phyloP scores from a whole-genome alignment of 2,797 vertebrate genomes.

The Sebastes alutus region DNA sequence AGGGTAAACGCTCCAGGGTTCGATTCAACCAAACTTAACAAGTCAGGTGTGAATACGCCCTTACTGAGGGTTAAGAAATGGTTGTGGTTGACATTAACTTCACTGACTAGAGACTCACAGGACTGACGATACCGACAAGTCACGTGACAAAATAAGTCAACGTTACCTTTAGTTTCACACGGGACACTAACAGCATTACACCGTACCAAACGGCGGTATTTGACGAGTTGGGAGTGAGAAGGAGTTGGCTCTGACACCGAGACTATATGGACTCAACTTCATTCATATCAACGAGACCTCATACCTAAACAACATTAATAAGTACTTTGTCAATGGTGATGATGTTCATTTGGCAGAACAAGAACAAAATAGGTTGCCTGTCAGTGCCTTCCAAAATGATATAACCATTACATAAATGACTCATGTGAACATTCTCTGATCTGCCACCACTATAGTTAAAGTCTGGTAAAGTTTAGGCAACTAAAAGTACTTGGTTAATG shows the following conservation, averaged over 20 bases:
- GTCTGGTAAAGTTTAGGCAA: neutral
- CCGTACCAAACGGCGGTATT: too few species aligned
- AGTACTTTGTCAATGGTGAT: neutral
- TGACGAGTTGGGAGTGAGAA: too few species aligned
- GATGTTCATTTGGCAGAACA: neutral
- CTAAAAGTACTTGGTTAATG: neutral
- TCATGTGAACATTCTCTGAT: neutral
- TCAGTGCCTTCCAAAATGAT: neutral
- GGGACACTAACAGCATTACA: too few species aligned
- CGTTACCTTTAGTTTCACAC: too few species aligned
- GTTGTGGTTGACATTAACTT: too few species aligned
- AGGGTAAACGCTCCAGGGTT: too few species aligned
- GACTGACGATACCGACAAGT: too few species aligned
- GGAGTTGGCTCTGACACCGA: neutral
- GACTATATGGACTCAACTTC: neutral
- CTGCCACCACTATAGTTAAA: neutral
- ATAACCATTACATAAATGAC: too few species aligned
- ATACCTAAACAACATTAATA: neutral
- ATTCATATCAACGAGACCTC: neutral
- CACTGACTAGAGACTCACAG: too few species aligned
- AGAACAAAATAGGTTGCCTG: neutral
- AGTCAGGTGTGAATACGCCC: too few species aligned
- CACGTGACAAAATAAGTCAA: neutral
- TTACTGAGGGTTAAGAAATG: too few species aligned
- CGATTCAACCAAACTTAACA: too few species aligned